phyloP scores from a whole-genome alignment of 2,797 vertebrate genomes.

The Anabas testudineus region DNA sequence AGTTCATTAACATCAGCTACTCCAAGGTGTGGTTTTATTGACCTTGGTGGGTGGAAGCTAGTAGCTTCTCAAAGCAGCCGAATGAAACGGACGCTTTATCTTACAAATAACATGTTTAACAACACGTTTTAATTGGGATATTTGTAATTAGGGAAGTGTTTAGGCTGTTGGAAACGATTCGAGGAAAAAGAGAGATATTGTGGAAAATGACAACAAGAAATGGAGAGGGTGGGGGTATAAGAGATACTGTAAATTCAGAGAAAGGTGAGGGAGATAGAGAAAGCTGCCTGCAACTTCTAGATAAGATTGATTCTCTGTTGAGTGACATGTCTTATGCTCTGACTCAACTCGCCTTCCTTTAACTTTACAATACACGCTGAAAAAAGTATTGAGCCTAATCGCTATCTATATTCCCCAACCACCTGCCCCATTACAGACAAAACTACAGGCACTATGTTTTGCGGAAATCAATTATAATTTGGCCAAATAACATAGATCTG shows the following conservation, averaged over 20 bases:
- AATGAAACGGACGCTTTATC: constrained; percentile 38
- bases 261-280: constrained; percentile 34
- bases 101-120: constrained; percentile 49
- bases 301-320: constrained; percentile 78
- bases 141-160: constrained; percentile 35
- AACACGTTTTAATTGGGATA: constrained; percentile 62
- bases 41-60: constrained; percentile 39
- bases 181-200: constrained; percentile 7
- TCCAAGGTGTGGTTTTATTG: constrained; percentile 25
- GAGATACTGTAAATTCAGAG: constrained; percentile 15
- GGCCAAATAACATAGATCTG: constrained; percentile 15
- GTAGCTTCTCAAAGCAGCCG: constrained; percentile 44
- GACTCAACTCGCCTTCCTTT: constrained; percentile 65
- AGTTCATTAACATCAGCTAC: constrained; percentile 64
- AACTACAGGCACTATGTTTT: constrained; percentile 10
- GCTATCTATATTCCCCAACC: constrained; percentile 12
- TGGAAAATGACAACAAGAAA: constrained; percentile 25
- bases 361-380: constrained; percentile 54
- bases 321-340: constrained; percentile 70
- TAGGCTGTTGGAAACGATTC: constrained; percentile 1
- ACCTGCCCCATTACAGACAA: constrained; percentile 21
- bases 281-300: constrained; percentile 71
- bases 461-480: constrained; percentile 39
- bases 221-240: constrained; percentile 13
- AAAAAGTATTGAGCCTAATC: constrained; percentile 10